Evolutionary conservation across 2,888 invertebrate species (phyloP).

Genomic region (Chesias legatella): DNA sequence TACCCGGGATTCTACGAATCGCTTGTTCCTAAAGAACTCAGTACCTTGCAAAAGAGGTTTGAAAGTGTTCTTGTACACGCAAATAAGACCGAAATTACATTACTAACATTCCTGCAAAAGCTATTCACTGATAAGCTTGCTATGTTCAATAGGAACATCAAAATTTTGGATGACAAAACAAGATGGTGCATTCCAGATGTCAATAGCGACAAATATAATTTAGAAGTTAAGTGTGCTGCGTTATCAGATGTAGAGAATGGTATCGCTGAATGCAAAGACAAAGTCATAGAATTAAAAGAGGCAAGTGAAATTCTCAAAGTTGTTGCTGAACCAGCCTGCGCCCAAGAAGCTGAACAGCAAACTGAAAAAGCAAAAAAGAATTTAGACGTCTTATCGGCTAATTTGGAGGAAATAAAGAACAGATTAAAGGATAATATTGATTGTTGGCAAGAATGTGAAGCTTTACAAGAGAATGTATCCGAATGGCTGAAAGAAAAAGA

Average conservation of each 20-base stretch:
- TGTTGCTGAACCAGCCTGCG: conserved; percentile 86
- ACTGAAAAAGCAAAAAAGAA: conserved; percentile 86
- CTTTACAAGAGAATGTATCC: conserved; percentile 85
- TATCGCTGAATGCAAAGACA: conserved; percentile 84
- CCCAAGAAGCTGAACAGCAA: conserved; percentile 84
- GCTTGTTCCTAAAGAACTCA: conserved; percentile 89
- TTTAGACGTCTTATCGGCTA: conserved; percentile 84
- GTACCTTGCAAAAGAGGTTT: conserved; percentile 90
- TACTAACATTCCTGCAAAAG: conserved; percentile 91
- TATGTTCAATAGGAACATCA: conserved; percentile 89
- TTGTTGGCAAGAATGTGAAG: conserved; percentile 91
- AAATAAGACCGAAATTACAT: conserved; percentile 89
- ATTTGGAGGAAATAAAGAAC: conserved; percentile 84
- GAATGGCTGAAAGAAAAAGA: conserved; percentile 91
- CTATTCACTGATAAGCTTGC: conserved; percentile 91
- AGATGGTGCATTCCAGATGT: conserved; percentile 95
- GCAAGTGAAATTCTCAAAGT: conserved; percentile 86
- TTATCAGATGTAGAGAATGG: conserved; percentile 87
- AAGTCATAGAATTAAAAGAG: conserved; percentile 84
- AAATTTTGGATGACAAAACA: conserved; percentile 92
- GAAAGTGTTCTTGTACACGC: conserved; percentile 89
- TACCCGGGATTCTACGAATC: conserved; percentile 90
- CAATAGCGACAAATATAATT: conserved; percentile 93
- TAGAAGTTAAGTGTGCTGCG: conserved; percentile 93
- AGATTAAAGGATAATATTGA: conserved; percentile 85